These are phyloP conservation scores for Phymastichus coffea DNA, from an alignment of 1,140 invertebrate genomes.

Conservation along the genomic window DNA sequence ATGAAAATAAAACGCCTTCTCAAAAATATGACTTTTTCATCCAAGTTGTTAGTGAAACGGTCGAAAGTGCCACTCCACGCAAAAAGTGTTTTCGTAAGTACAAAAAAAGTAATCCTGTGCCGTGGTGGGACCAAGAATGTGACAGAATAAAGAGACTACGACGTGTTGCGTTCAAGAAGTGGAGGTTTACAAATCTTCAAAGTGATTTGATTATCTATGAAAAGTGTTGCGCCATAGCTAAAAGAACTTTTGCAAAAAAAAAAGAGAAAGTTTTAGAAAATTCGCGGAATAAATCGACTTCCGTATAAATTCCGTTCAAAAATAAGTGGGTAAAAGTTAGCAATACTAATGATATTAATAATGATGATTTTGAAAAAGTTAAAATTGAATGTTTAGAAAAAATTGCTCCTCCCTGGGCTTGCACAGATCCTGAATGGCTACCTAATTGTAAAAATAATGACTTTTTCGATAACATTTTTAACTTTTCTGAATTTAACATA, in stretches of 20 bases:
- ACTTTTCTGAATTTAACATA: too few species aligned
- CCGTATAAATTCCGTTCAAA: too few species aligned
- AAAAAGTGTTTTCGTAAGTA: background rate
- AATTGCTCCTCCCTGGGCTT: too few species aligned
- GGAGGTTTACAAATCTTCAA: background rate
- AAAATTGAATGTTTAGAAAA: too few species aligned
- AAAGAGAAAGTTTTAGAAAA: background rate
- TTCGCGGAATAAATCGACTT: background rate
- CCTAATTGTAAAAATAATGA: too few species aligned
- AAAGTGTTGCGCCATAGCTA: too few species aligned
- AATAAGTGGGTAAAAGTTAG: background rate
- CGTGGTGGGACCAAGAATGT: slow-evolving; percentile 21
- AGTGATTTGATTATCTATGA: background rate
- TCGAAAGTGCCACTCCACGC: background rate
- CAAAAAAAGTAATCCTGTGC: background rate
- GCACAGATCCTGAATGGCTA: too few species aligned
- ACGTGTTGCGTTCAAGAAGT: background rate
- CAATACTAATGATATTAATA: too few species aligned
- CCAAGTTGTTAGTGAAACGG: slow-evolving; percentile 15
- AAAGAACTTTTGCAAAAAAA: background rate
- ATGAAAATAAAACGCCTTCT: background rate
- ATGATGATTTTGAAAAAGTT: too few species aligned
- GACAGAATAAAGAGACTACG: background rate
- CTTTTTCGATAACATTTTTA: too few species aligned
- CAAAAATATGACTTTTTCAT: background rate